Conservation (phyloP, 2,113 vertebrate genomes). For the Cyprinus carpio region DNA sequence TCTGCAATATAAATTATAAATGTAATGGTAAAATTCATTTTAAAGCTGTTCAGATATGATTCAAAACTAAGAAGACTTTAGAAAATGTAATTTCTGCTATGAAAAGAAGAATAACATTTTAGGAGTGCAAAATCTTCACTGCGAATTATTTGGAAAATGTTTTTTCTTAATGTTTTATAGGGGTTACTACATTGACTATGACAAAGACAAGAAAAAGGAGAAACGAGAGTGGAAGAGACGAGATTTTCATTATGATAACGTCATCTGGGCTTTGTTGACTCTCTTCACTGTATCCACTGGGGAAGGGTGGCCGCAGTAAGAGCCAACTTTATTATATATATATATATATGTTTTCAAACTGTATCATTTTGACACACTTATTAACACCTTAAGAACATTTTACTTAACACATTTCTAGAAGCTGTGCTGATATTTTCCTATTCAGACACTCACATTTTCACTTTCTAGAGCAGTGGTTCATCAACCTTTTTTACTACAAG, state of each 20-base stretch:
- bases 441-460: background rate
- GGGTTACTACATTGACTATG: constrained; percentile 94
- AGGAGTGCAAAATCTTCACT: background rate
- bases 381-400: background rate
- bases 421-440: background rate
- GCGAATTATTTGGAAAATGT: background rate
- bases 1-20: constrained; percentile 22
- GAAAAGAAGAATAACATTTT: background rate
- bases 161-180: constrained; percentile 66
- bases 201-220: constrained; percentile 93
- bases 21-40: background rate
- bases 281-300: constrained; percentile 97
- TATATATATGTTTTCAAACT: background rate
- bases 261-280: constrained; percentile 95
- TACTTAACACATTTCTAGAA: constrained; percentile 9
- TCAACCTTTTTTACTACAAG: background rate
- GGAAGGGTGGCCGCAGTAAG: constrained; percentile 99
- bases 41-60: background rate
- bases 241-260: constrained; percentile 97
- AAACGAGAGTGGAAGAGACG: constrained; percentile 93
- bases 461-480: background rate
- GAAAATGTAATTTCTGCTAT: background rate
- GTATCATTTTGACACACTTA: background rate
- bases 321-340: constrained; percentile 48
- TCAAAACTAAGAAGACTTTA: background rate